Base-by-base conservation (phyloP, 2,113 vertebrate genomes). In the Megaptera novaeangliae region DNA sequence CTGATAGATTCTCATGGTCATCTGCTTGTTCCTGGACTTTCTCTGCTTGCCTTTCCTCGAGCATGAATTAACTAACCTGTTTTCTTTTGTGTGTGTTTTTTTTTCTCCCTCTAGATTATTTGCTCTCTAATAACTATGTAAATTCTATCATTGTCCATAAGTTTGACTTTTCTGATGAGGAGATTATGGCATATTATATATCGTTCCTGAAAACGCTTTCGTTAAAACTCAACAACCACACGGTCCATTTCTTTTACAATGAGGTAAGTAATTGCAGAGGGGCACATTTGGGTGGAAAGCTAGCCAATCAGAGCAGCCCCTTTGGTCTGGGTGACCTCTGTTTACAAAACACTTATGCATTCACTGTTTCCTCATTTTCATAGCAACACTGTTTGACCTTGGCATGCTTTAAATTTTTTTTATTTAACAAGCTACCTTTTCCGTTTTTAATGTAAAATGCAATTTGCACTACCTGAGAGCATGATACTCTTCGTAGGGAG, bases 111-210 rank as follows among this genome's bases (percentile, higher is more conserved):
- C 69, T 98, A 99, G 99, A 99, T 98, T 99, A 99, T 95, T 98
- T 99, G 93, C 98, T 99, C 75, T 99, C 99, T 18, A 99, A 99
- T 98, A 99, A 99, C 98, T 99, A 99, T 23, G 99, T 99, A 68
- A 99, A 99, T 98, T 99, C 99, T 83, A 99, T 99, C 97, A 99
- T 99, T 63, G 99, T 99, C 85, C 99, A 99, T 98, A 99, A 99
- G 92, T 99, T 99, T 98, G 99, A 99, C 98, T 99, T 99, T 98
- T 99, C 99, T 0, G 99, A 99, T 39, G 99, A 99, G 95, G 99
- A 99, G 98, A 99, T 99, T 85, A 99, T 99, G 99, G 99, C 99
- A 1, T 99, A 99, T 98, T 99, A 99, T 39, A 99, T 99, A 98
- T 99, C 99, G 14, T 99, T 99, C 98, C 98, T 99, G 98, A 99